Conservation (phyloP, 1,140 invertebrate species). For the Trinorchestia longiramus region DNA sequence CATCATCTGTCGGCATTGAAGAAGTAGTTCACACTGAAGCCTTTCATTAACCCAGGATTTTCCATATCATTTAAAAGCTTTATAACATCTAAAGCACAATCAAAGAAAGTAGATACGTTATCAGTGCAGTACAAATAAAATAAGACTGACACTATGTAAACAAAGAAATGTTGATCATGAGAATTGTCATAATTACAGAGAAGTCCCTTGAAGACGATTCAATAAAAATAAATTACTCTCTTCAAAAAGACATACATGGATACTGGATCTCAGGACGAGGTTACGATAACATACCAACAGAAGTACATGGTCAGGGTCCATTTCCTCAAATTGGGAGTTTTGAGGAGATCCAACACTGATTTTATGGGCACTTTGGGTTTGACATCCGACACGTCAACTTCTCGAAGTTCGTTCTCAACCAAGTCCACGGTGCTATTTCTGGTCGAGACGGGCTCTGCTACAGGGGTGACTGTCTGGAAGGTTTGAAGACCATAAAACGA, state of each 20-base stretch:
- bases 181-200: neutral
- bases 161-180: too few relatives aligned
- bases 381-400: neutral
- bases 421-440: neutral
- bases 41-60: neutral
- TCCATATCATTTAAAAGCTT: neutral
- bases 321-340: constrained; percentile 47
- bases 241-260: neutral
- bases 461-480: neutral
- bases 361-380: neutral
- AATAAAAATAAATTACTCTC: neutral
- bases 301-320: constrained; percentile 38
- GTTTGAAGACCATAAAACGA: neutral
- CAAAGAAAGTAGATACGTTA: neutral
- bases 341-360: constrained; percentile 40
- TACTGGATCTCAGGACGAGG: neutral
- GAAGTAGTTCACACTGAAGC: neutral
- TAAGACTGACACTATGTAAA: too few relatives aligned
- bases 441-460: neutral
- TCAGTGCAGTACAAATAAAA: neutral
- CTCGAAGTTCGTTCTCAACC: neutral
- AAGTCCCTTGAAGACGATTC: neutral
- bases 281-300: neutral
- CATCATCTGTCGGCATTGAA: neutral
- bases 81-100: neutral